A percentile compares a stretch with the other conserved stretches of the same genome.
phyloP scores from a whole-genome alignment of 1,140 invertebrate genomes.

The Marisa cornuarietis region DNA sequence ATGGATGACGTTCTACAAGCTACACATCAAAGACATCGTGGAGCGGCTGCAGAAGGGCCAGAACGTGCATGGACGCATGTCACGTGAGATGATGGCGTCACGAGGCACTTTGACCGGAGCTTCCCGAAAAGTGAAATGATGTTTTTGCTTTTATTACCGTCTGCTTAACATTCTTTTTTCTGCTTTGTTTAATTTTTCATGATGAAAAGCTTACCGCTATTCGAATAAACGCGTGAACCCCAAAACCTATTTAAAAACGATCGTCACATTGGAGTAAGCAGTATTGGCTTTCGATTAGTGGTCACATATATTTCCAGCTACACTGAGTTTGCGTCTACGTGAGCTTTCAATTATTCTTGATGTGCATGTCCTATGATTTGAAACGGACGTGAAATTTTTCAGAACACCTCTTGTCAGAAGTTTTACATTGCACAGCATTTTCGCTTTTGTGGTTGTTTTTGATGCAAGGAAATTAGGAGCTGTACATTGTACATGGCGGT shows the following conservation, averaged over 20 bases:
- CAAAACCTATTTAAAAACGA: too few species aligned
- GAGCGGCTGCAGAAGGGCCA: conserved; percentile 59
- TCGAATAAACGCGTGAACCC: too few species aligned
- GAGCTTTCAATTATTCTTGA: too few species aligned
- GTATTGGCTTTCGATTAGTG: too few species aligned
- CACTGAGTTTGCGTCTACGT: too few species aligned
- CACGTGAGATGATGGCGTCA: neutral
- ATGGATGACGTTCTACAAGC: conserved; percentile 62
- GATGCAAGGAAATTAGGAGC: neutral
- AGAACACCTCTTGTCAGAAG: neutral
- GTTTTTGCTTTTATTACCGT: neutral
- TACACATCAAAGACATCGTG: conserved; percentile 59
- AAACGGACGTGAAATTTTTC: too few species aligned
- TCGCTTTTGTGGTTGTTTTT: neutral
- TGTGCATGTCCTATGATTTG: too few species aligned
- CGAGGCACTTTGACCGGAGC: conserved; percentile 7
- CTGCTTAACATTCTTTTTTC: neutral
- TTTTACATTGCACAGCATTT: neutral
- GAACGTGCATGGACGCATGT: conserved; percentile 54
- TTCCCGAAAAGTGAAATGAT: conserved; percentile 19
- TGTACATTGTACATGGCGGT: neutral
- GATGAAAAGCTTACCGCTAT: too few species aligned
- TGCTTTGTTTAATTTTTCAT: neutral
- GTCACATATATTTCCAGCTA: too few species aligned
- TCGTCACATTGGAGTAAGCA: too few species aligned